Evolutionary conservation across 1,140 invertebrate species (phyloP), one percentile per base, ranked within the genome.

Genomic region (Macrotrachela quadricornifera): DNA sequence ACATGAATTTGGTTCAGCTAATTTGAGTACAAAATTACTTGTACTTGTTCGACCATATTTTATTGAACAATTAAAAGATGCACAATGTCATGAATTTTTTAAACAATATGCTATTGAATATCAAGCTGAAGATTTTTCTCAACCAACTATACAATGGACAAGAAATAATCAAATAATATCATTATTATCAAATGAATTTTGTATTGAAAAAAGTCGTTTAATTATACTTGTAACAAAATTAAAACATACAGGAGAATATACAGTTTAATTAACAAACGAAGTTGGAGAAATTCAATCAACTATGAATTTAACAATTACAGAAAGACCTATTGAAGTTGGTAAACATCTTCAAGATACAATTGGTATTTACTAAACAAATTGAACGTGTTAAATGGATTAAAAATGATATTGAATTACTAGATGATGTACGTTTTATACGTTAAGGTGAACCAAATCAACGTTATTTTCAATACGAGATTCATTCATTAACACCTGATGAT

Each of bases 171-270:
- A n/a, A n/a, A n/a, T n/a, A n/a, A n/a, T n/a, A n/a, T n/a, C n/a
- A n/a, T n/a, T n/a, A n/a, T n/a, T 41, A 18, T n/a, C 44, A 39
- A 48, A 46, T 18, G 9, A 46, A 46, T n/a, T n/a, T n/a, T n/a
- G n/a, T n/a, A 14, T 10, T 14, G 51, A 48, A 13, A 46, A 40
- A 15, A 38, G 38, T 40, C 18, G n/a, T 10, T 49, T 54, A 45
- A n/a, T 18, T 2, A 59, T 60, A 16, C 21, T 41, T n/a, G 41
- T 74, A 58, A 80, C 80, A 0, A 71, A 73, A 51, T 72, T 83
- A 48, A 68, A 72, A 15, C 80, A 85, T 68, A 75, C 83, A 49
- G 84, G 79, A 41, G 77, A 82, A 57, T 88, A 87, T 65, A 78
- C 78, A 4, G 74, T 86, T 0, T 76, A 78, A 59, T 84, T 83